Conservation (phyloP, 2,113 vertebrate genomes). For the Festucalex cinctus region DNA sequence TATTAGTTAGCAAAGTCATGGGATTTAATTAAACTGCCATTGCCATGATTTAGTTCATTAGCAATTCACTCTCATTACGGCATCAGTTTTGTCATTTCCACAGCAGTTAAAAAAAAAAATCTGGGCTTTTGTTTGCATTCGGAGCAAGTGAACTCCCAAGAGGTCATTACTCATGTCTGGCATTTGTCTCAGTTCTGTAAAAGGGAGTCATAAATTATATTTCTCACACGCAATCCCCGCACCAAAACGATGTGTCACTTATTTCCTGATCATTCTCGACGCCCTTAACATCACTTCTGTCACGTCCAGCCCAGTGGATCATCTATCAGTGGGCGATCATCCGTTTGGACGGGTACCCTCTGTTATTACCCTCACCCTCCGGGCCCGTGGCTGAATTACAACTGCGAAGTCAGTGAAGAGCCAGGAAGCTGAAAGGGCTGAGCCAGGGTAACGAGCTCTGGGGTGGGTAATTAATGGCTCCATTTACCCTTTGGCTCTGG, state of each 20-base stretch:
- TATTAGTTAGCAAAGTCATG: conserved; percentile 29
- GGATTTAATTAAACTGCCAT: conserved; percentile 61
- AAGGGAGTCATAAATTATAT: conserved; percentile 60
- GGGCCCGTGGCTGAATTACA: conserved; percentile 58
- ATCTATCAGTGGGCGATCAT: conserved; percentile 58
- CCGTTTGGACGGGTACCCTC: conserved; percentile 56
- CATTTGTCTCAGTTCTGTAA: conserved; percentile 48
- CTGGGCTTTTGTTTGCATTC: conserved; percentile 56
- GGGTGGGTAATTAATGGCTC: conserved; percentile 68
- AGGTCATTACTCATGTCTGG: conserved; percentile 63
- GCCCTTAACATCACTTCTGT: conserved; percentile 47
- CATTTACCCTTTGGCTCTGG: conserved; percentile 34
- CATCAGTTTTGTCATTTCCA: conserved; percentile 52
- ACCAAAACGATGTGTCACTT: conserved; percentile 57
- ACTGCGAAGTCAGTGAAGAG: conserved; percentile 54
- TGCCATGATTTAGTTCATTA: conserved; percentile 60
- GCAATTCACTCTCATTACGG: conserved; percentile 44
- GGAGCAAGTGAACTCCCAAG: conserved; percentile 49
- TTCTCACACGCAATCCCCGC: conserved; percentile 41
- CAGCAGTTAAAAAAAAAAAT: conserved; percentile 49
- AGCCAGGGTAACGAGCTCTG: conserved; percentile 62
- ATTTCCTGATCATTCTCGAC: conserved; percentile 36
- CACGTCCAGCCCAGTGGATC: conserved; percentile 52
- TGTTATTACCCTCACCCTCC: conserved; percentile 61
- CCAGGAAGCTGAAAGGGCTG: conserved; percentile 53